These are phyloP conservation scores for Agonopterix alstromeriana DNA, from an alignment of 2,888 invertebrate species.

Conservation along the genomic window DNA sequence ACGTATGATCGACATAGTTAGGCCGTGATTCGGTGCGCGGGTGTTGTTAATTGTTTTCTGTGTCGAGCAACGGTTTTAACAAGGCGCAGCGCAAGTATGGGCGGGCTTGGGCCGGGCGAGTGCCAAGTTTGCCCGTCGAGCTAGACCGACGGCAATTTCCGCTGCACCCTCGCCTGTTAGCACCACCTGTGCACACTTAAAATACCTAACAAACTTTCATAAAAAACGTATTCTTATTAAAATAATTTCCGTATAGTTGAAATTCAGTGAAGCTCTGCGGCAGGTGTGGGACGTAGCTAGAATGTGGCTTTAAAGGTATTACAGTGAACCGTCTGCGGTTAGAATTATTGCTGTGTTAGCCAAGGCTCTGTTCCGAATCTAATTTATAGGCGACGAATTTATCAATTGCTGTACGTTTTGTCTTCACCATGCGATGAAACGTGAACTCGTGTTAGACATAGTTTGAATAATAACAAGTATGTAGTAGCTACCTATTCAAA, in stretches of 20 bases:
- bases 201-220: conserved; percentile 16
- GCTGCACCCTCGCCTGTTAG: conserved; percentile 46
- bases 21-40: conserved; percentile 19
- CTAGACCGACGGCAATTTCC: conserved; percentile 54
- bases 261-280: conserved; percentile 15
- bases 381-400: conserved; percentile 24
- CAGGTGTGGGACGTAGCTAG: conserved; percentile 4
- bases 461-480: too few relatives aligned
- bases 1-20: not conserved
- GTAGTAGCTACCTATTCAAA: too few relatives aligned
- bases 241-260: conserved; percentile 32
- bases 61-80: conserved; percentile 46
- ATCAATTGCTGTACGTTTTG: conserved; percentile 11
- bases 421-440: too few relatives aligned
- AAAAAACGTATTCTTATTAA: conserved; percentile 16
- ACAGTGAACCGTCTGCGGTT: conserved; percentile 29
- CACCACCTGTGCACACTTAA: conserved; percentile 49
- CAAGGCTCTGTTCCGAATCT: conserved; percentile 29
- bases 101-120: conserved; percentile 15
- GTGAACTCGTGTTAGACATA: too few relatives aligned
- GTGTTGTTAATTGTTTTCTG: conserved; percentile 52
- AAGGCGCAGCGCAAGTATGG: conserved; percentile 27
- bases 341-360: conserved; percentile 36
- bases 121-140: conserved; percentile 26
- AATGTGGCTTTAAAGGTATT: conserved; percentile 44